phyloP scores from a whole-genome alignment of 2,113 vertebrate species.

The Petrocephalus microphthalmus region DNA sequence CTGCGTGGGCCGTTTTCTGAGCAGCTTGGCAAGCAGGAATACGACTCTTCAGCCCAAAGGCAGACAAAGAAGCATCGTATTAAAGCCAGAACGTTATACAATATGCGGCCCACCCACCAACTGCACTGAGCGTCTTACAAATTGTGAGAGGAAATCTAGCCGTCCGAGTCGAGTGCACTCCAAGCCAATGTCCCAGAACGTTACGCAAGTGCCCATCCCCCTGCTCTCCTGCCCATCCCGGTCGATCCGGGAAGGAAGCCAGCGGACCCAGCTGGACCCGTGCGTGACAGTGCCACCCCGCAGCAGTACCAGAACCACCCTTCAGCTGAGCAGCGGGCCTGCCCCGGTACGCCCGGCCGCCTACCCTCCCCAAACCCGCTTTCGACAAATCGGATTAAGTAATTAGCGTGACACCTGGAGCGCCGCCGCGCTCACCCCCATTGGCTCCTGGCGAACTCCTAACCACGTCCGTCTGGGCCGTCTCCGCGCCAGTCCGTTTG shows the following conservation, averaged over 20 bases:
- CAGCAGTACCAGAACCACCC: not conserved
- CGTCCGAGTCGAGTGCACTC: not conserved
- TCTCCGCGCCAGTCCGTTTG: not conserved
- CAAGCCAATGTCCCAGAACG: constrained; percentile 2
- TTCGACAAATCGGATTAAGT: constrained; percentile 11
- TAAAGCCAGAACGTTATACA: not conserved
- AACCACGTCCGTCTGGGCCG: not conserved
- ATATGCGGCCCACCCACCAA: not conserved
- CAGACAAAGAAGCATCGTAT: not conserved
- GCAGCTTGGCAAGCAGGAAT: not conserved
- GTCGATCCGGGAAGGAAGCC: not conserved
- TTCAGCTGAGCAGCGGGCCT: not conserved
- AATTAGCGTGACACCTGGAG: constrained; percentile 10
- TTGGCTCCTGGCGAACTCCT: not conserved
- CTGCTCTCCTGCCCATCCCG: not conserved
- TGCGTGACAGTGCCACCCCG: not conserved
- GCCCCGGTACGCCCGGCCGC: not conserved
- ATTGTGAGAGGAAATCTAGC: not conserved
- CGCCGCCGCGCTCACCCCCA: not conserved
- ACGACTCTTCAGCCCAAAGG: not conserved
- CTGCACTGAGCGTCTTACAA: not conserved
- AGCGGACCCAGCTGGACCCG: not conserved
- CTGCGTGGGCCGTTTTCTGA: not conserved
- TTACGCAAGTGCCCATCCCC: not conserved
- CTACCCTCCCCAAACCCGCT: not conserved